phyloP scores from a whole-genome alignment of 2,888 invertebrate species.

The Epirrita christyi region DNA sequence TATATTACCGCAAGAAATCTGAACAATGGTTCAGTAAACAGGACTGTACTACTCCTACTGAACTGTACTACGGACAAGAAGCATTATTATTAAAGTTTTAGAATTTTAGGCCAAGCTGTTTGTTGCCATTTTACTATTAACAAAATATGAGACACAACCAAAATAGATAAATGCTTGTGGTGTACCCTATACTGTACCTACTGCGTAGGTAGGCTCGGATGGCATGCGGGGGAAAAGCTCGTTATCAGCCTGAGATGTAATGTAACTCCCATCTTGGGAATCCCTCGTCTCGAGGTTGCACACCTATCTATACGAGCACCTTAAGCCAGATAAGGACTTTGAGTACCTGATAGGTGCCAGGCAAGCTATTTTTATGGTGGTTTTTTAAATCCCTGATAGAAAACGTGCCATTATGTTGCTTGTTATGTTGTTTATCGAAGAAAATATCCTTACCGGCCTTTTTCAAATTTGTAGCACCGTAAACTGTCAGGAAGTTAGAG shows the following conservation, averaged over 20 bases:
- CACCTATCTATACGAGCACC: constrained; percentile 24
- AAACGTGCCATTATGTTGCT: background rate
- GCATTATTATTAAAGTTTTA: too few species aligned
- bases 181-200: constrained; percentile 12
- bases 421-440: background rate
- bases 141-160: background rate
- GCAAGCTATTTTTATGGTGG: constrained; percentile 10
- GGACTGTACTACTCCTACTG: too few species aligned
- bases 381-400: constrained; percentile 16
- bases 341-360: constrained; percentile 15
- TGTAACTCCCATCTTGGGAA: constrained; percentile 38
- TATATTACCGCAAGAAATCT: too few species aligned
- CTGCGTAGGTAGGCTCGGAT: constrained; percentile 25
- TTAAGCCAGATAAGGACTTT: constrained; percentile 15
- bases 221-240: constrained; percentile 28
- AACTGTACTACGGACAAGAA: too few species aligned
- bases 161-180: constrained; percentile 1
- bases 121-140: background rate
- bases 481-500: too few species aligned
- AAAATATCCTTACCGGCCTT: too few species aligned
- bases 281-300: constrained; percentile 25
- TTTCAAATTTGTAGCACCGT: too few species aligned
- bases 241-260: constrained; percentile 36
- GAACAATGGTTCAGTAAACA: too few species aligned
- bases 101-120: too few species aligned